Evolutionary conservation across 2,113 vertebrate genomes (phyloP).

Genomic region (Peromyscus polionotus): DNA sequence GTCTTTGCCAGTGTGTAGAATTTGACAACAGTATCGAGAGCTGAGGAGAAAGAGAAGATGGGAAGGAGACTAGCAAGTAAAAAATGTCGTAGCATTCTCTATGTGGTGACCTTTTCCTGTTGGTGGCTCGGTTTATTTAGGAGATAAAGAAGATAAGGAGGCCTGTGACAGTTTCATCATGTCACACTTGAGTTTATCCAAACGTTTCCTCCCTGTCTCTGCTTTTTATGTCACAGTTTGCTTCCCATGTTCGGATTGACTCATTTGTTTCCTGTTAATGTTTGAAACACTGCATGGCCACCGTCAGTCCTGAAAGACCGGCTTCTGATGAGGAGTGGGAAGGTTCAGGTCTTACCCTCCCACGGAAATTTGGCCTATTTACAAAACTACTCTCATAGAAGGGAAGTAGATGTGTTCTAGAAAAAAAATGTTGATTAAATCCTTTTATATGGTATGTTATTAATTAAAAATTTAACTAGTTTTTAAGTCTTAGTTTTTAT

Average conservation of each 20-base stretch:
- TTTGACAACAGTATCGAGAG: conserved; percentile 84
- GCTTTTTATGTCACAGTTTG: conserved; percentile 45
- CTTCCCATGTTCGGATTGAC: conserved; percentile 70
- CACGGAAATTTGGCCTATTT: not conserved
- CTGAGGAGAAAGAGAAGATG: conserved; percentile 83
- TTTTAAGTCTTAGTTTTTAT: not conserved
- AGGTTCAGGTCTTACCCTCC: not conserved
- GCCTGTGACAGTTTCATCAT: conserved; percentile 79
- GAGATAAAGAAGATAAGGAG: conserved; percentile 83
- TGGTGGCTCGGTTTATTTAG: conserved; percentile 85
- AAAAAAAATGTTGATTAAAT: conserved; percentile 37
- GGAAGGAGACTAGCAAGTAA: conserved; percentile 81
- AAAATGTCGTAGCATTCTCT: conserved; percentile 80
- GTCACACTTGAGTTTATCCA: conserved; percentile 77
- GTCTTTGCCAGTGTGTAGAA: conserved; percentile 84
- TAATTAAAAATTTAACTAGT: conserved; percentile 1
- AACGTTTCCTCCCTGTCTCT: conserved; percentile 68
- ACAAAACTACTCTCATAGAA: not conserved
- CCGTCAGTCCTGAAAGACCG: not conserved
- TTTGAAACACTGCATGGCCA: conserved; percentile 71
- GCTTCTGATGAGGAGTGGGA: not conserved
- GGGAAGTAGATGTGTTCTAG: not conserved
- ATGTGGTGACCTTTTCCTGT: conserved; percentile 81
- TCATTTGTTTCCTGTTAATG: conserved; percentile 71
- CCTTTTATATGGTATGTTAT: conserved; percentile 22